These are phyloP conservation scores for Drosophila repletoides DNA, from an alignment of 1,140 invertebrate species.

Conservation along the genomic window DNA sequence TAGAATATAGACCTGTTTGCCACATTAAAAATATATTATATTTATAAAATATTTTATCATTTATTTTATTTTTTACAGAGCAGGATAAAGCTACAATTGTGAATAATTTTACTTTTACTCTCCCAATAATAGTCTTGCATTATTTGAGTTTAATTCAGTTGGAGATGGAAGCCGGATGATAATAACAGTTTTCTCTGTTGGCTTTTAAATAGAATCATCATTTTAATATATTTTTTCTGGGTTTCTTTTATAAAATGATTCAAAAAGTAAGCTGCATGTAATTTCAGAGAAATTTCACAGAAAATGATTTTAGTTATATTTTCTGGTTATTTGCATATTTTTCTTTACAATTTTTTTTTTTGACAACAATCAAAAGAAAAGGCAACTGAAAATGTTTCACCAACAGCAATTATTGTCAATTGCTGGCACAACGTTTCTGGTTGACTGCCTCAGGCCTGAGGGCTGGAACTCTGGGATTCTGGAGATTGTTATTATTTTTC, in stretches of 20 bases:
- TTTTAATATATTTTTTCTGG: neutral
- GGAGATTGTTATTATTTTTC: slow-evolving; percentile 10
- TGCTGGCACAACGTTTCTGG: slow-evolving; percentile 49
- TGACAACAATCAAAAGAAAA: neutral
- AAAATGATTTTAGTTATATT: neutral
- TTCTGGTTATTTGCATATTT: slow-evolving; percentile 5
- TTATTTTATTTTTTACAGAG: no score
- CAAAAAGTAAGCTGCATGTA: neutral
- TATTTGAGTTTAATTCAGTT: no score
- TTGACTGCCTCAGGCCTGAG: slow-evolving; percentile 35
- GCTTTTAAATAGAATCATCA: neutral
- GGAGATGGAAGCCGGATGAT: no score
- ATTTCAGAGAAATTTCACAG: neutral
- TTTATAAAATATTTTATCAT: no score
- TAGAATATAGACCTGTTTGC: no score
- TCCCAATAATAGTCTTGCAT: no score
- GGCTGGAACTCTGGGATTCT: neutral
- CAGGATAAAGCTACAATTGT: no score
- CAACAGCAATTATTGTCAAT: slow-evolving; percentile 68
- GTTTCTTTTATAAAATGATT: slow-evolving; percentile 1
- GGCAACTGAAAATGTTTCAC: slow-evolving; percentile 22
- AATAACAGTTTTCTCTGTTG: no score
- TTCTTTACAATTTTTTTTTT: no score
- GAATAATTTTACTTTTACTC: no score
- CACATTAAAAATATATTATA: no score